phyloP scores from a whole-genome alignment of 2,888 invertebrate species.

The Saturnia japonica region DNA sequence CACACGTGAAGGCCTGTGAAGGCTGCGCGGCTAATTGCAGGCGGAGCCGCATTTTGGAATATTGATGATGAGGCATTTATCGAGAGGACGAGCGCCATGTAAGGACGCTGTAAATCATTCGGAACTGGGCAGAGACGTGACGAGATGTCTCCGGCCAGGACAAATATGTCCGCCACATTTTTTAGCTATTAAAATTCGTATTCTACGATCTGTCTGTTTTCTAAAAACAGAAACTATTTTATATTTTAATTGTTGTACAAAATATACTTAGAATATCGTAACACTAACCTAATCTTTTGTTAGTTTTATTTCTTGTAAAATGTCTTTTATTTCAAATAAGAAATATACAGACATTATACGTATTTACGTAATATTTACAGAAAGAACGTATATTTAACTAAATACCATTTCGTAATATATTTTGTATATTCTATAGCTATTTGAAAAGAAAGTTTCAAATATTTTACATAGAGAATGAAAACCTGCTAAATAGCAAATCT shows the following conservation, averaged over 20 bases:
- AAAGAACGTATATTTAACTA: no score
- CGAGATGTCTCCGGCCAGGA: slow-evolving; percentile 75
- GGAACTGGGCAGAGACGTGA: slow-evolving; percentile 73
- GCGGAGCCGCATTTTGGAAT: slow-evolving; percentile 79
- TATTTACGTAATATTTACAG: background rate
- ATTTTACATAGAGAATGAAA: slow-evolving; percentile 22
- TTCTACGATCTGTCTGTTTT: slow-evolving; percentile 55
- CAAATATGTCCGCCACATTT: slow-evolving; percentile 74
- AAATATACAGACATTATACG: no score
- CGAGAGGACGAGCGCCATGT: slow-evolving; percentile 77
- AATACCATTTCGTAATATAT: background rate
- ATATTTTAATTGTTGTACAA: background rate
- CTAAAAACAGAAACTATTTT: background rate
- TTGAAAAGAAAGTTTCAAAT: background rate
- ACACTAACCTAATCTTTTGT: background rate
- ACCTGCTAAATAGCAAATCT: slow-evolving; percentile 27
- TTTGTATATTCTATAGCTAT: background rate
- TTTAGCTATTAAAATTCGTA: slow-evolving; percentile 68
- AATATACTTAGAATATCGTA: background rate
- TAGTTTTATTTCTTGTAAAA: background rate
- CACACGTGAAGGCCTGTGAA: slow-evolving; percentile 75
- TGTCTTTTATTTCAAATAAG: background rate
- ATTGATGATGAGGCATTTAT: slow-evolving; percentile 81
- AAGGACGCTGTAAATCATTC: slow-evolving; percentile 79
- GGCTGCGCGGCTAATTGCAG: slow-evolving; percentile 78